A percentile compares a stretch with the other conserved stretches of the same genome.
Conservation (phyloP, 2,113 vertebrate species). For the Aspidoscelis tigris region DNA sequence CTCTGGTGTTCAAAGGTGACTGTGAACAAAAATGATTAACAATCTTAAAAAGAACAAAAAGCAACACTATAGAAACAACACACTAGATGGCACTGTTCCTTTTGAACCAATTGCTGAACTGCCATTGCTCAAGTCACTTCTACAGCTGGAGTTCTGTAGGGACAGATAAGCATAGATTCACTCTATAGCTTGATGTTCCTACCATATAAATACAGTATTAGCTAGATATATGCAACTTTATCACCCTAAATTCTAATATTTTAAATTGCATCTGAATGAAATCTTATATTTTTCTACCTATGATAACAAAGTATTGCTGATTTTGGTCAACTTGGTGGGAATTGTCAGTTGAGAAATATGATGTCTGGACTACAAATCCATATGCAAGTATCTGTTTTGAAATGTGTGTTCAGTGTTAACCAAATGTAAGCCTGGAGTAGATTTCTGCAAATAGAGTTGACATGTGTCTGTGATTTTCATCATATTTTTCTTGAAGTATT, state of each 20-base stretch:
- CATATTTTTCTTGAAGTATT: neutral
- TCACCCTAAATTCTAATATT: neutral
- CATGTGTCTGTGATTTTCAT: neutral
- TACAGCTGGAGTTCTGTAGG: neutral
- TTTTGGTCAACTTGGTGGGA: neutral
- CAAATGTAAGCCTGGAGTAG: neutral
- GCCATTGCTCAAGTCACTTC: neutral
- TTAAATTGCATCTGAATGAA: neutral
- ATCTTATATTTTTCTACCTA: neutral
- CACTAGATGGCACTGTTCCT: conserved; percentile 70
- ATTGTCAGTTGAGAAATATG: neutral
- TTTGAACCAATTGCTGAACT: conserved; percentile 34
- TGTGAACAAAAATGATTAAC: no score
- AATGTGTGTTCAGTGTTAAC: conserved; percentile 1
- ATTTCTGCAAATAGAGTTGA: conserved; percentile 1
- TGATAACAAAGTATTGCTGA: neutral
- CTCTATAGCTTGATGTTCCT: neutral
- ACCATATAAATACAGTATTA: conserved; percentile 5
- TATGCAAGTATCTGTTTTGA: neutral
- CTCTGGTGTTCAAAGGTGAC: no score
- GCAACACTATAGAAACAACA: neutral
- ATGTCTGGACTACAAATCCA: neutral
- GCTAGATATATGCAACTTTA: neutral
- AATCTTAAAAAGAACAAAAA: neutral
- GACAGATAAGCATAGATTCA: neutral